Percentiles rank a stretch among this genome's conserved stretches.
Evolutionary conservation across 2,797 vertebrate genomes (phyloP).

Genomic region (Eupleurogrammus muticus): DNA sequence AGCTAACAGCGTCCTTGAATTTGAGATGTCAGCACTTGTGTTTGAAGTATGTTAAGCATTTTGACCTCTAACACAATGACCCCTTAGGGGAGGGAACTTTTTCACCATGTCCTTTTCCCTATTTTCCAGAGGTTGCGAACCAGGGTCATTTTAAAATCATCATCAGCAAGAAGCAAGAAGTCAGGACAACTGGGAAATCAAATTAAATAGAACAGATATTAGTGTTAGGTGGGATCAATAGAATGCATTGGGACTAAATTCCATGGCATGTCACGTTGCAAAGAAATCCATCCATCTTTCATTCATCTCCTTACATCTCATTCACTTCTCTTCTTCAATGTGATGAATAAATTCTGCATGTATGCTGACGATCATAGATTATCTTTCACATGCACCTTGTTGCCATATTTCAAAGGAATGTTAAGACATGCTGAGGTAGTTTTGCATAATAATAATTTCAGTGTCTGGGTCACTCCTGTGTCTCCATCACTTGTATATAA

Average conservation of each 20-base stretch:
- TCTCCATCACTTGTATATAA: constrained; percentile 34
- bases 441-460: constrained; percentile 32
- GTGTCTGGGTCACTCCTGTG: constrained; percentile 21
- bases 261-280: no score
- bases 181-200: constrained; percentile 3
- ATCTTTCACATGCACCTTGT: no score
- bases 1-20: background rate
- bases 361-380: no score
- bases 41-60: constrained; percentile 33
- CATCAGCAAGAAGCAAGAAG: constrained; percentile 16
- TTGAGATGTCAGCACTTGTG: background rate
- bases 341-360: constrained; percentile 27
- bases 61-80: constrained; percentile 28
- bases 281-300: constrained; percentile 36
- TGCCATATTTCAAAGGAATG: constrained; percentile 18
- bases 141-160: constrained; percentile 17
- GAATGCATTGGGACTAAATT: no score
- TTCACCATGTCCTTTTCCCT: constrained; percentile 24
- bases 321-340: constrained; percentile 2
- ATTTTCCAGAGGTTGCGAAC: constrained; percentile 43
- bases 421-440: constrained; percentile 23
- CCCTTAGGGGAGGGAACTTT: constrained; percentile 19
- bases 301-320: constrained; percentile 23
- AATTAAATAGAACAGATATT: constrained; percentile 3
- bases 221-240: background rate